Percentiles rank a stretch among this genome's conserved stretches.
These are phyloP conservation scores for Anseranas semipalmata DNA, from an alignment of 2,113 vertebrate species.

Conservation along the genomic window DNA sequence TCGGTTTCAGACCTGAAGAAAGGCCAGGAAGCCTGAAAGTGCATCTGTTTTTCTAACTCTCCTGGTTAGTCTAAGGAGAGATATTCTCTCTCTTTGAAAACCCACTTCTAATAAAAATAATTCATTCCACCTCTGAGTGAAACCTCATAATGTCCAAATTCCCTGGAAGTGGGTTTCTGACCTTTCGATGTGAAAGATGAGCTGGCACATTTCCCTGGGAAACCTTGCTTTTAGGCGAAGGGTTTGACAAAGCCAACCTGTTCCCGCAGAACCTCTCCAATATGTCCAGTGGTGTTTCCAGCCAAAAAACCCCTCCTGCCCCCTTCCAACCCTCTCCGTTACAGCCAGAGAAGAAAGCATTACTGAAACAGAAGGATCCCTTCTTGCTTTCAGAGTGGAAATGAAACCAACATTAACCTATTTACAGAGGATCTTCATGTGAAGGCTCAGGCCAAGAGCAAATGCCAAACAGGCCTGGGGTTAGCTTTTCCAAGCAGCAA, in stretches of 20 bases:
- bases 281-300: background rate
- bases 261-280: conserved; percentile 14
- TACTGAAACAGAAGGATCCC: conserved; percentile 52
- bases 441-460: conserved; percentile 25
- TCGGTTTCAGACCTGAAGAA: background rate
- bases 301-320: conserved; percentile 19
- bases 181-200: conserved; percentile 55
- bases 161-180: conserved; percentile 60
- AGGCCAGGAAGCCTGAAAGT: background rate
- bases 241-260: conserved; percentile 64
- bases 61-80: background rate
- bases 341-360: conserved; percentile 2
- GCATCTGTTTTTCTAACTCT: conserved; percentile 23
- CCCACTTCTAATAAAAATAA: conserved; percentile 54
- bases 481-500: conserved; percentile 27
- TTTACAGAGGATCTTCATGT: conserved; percentile 48
- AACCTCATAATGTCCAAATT: conserved; percentile 64
- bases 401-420: conserved; percentile 42
- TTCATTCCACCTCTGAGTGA: conserved; percentile 24
- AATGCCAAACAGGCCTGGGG: conserved; percentile 6
- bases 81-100: conserved; percentile 28
- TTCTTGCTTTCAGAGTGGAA: conserved; percentile 59
- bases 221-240: conserved; percentile 48
- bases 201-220: conserved; percentile 60
- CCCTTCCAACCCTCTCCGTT: background rate